Evolutionary conservation across 2,113 vertebrate species (phyloP).

Genomic region (Sinosuthora webbiana): DNA sequence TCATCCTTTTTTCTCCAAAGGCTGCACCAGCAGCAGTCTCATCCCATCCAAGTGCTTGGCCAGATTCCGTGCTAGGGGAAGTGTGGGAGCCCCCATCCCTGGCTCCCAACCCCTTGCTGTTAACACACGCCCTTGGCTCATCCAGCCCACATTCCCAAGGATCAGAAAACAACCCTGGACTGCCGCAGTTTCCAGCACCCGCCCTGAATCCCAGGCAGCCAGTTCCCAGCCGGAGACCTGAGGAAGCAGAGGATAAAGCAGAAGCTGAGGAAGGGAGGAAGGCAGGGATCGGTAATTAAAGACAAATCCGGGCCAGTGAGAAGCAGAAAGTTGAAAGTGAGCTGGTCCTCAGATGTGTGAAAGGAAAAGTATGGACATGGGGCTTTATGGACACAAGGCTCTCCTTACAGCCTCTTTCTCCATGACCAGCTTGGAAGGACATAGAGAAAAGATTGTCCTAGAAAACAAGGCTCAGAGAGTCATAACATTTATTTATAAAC

Average conservation of each 20-base stretch:
- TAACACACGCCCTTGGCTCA: neutral
- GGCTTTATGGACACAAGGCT: neutral
- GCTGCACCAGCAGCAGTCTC: neutral
- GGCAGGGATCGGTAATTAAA: neutral
- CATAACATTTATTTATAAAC: neutral
- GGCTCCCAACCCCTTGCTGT: neutral
- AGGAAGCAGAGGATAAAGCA: neutral
- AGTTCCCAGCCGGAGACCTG: neutral
- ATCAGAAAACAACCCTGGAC: neutral
- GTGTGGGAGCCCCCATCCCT: neutral
- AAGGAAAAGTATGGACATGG: rapidly evolving
- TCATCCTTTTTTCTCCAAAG: neutral
- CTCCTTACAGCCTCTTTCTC: neutral
- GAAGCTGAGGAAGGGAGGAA: neutral
- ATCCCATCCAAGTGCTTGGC: neutral
- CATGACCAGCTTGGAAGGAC: neutral
- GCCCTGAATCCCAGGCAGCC: neutral
- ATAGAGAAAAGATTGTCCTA: neutral
- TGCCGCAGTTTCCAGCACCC: neutral
- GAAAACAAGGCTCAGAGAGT: neutral
- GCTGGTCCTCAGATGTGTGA: neutral
- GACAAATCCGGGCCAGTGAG: neutral
- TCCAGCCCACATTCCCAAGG: neutral
- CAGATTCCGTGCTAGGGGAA: rapidly evolving
- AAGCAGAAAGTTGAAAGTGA: neutral